phyloP scores from a whole-genome alignment of 2,113 vertebrate species.

The Synchiropus splendidus region DNA sequence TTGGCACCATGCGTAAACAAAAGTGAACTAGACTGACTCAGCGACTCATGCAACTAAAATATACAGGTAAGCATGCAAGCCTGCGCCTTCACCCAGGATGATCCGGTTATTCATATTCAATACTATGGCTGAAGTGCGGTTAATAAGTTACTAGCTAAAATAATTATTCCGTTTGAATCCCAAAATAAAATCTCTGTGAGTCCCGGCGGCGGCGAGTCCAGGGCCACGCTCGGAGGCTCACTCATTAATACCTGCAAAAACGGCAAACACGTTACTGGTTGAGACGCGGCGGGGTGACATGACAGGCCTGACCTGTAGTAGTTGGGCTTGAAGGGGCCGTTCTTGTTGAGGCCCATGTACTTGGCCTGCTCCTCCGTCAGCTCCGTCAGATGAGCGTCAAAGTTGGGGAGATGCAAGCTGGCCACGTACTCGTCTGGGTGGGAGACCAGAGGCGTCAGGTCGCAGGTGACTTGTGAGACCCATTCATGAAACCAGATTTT shows the following conservation, averaged over 20 bases:
- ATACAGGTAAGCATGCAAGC: conserved; percentile 49
- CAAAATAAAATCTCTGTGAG: conserved; percentile 59
- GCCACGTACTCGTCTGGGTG: conserved; percentile 91
- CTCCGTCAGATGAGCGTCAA: conserved; percentile 93
- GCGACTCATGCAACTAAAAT: conserved; percentile 30
- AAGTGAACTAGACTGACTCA: conserved; percentile 19
- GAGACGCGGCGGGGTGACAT: neutral
- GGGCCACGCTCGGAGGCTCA: conserved; percentile 11
- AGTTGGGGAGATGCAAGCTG: conserved; percentile 90
- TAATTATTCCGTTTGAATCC: conserved; percentile 55
- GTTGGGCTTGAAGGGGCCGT: conserved; percentile 97
- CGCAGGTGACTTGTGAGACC: too few species aligned
- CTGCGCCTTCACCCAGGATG: conserved; percentile 38
- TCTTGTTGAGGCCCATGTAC: conserved; percentile 96
- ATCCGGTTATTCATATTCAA: conserved; percentile 36
- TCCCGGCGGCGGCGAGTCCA: conserved; percentile 26
- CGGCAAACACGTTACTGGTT: conserved; percentile 16
- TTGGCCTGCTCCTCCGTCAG: conserved; percentile 93
- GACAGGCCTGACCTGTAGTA: conserved; percentile 79
- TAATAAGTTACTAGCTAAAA: conserved; percentile 61
- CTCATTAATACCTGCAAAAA: conserved; percentile 54
- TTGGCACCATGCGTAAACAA: conserved; percentile 50
- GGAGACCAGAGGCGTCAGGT: too few species aligned
- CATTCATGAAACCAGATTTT: too few species aligned
- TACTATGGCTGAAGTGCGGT: conserved; percentile 36